A percentile compares a stretch with the other conserved stretches of the same genome.
phyloP scores from a whole-genome alignment of 1,140 invertebrate species.

The Hylaeus volcanicus region DNA sequence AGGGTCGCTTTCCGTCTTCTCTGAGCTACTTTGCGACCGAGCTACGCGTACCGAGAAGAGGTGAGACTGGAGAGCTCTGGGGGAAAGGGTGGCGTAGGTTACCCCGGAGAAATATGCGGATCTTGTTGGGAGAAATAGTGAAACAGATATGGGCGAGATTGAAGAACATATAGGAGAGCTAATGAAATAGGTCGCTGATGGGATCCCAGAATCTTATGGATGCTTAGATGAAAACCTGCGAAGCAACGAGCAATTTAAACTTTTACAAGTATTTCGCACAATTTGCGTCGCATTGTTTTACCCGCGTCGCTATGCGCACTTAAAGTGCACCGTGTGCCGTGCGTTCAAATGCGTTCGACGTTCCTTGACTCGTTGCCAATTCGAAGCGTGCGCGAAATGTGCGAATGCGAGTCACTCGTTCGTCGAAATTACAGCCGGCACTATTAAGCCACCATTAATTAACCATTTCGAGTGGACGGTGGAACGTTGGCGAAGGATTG shows the following conservation, averaged over 20 bases:
- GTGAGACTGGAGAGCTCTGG: too few relatives aligned
- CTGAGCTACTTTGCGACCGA: too few relatives aligned
- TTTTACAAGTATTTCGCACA: too few relatives aligned
- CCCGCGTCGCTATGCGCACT: constrained; percentile 13
- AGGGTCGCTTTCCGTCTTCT: constrained; percentile 17
- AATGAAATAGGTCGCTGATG: too few relatives aligned
- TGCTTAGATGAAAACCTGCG: background rate
- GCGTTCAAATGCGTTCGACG: constrained; percentile 14
- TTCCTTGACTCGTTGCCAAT: constrained; percentile 35
- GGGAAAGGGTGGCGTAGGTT: too few relatives aligned
- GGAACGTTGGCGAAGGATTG: background rate
- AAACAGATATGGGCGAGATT: too few relatives aligned
- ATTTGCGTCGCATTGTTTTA: constrained; percentile 5
- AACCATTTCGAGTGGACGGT: background rate
- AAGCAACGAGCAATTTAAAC: background rate
- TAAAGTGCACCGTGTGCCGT: constrained; percentile 13
- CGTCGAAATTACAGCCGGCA: background rate
- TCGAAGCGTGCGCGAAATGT: constrained; percentile 30
- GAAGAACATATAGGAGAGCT: too few relatives aligned
- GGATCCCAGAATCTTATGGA: too few relatives aligned
- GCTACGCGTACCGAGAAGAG: too few relatives aligned
- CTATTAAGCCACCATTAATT: constrained; percentile 9
- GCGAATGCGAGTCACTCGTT: constrained; percentile 21
- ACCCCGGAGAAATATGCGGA: too few relatives aligned
- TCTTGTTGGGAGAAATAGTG: too few relatives aligned